A percentile compares a stretch with the other conserved stretches of the same genome.
phyloP scores from a whole-genome alignment of 2,113 vertebrate species.

The Oncorhynchus nerka region DNA sequence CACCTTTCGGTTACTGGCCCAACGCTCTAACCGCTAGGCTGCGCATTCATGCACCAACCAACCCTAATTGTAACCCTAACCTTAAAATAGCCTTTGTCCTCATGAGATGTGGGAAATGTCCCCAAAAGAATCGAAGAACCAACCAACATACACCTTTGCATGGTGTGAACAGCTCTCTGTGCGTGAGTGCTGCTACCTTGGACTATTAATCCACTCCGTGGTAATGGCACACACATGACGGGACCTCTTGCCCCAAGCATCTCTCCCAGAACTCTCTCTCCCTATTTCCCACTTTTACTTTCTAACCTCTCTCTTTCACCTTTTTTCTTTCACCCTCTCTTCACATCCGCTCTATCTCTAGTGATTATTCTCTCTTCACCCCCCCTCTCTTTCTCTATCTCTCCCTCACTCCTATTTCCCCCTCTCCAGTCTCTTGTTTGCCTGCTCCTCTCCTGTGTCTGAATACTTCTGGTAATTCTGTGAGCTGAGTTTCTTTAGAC shows the following conservation, averaged over 20 bases:
- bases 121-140: no score
- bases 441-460: no score
- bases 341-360: background rate
- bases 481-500: no score
- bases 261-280: background rate
- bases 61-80: no score
- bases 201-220: constrained; percentile 38
- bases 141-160: constrained; percentile 5
- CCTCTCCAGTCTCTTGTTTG: no score
- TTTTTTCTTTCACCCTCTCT: background rate
- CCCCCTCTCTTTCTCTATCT: background rate
- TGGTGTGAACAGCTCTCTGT: constrained; percentile 4
- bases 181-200: constrained; percentile 5
- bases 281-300: background rate
- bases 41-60: no score
- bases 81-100: no score
- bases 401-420: no score
- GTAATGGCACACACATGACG: constrained; percentile 28
- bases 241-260: constrained; percentile 9
- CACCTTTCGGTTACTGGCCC: no score
- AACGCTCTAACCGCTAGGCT: no score
- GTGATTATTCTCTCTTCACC: background rate
- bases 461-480: no score
- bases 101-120: no score
- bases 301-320: background rate